These are phyloP conservation scores for Pycnomerus fuliginosus DNA, from an alignment of 2,888 invertebrate genomes.

Conservation along the genomic window DNA sequence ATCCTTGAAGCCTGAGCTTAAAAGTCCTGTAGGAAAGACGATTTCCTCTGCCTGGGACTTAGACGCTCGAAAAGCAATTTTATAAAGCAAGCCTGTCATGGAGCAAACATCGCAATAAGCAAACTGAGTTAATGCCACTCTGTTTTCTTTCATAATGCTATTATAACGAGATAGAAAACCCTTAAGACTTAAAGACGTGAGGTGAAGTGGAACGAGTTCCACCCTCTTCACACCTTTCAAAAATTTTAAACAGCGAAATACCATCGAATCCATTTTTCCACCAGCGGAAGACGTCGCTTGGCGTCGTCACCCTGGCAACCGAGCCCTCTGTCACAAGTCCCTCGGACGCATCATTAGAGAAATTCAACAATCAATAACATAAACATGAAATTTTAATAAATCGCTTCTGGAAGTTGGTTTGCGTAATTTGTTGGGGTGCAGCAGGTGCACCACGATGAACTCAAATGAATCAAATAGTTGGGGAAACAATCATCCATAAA, in stretches of 20 bases:
- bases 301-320: slow-evolving; percentile 11
- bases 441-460: too few species aligned
- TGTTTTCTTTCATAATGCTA: slow-evolving; percentile 34
- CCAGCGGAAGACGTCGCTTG: too few species aligned
- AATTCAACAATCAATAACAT: too few species aligned
- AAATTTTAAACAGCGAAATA: slow-evolving; percentile 3
- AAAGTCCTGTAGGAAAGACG: too few species aligned
- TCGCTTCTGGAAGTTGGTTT: too few species aligned
- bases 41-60: background rate
- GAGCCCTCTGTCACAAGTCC: slow-evolving; percentile 13
- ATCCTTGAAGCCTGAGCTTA: too few species aligned
- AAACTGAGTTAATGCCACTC: slow-evolving; percentile 28
- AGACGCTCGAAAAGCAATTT: slow-evolving; percentile 15
- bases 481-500: too few species aligned
- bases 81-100: slow-evolving; percentile 17
- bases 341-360: slow-evolving; percentile 21
- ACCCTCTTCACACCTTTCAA: slow-evolving; percentile 4
- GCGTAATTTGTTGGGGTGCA: too few species aligned
- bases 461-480: too few species aligned
- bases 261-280: too few species aligned
- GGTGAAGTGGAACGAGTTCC: slow-evolving; percentile 19
- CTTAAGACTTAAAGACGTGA: slow-evolving; percentile 34
- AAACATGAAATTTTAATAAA: too few species aligned
- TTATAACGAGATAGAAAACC: slow-evolving; percentile 37
- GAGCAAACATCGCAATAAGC: slow-evolving; percentile 25